A percentile compares a stretch with the other conserved stretches of the same genome.
phyloP scores from a whole-genome alignment of 2,113 vertebrate genomes.

The Chloropsis hardwickii region DNA sequence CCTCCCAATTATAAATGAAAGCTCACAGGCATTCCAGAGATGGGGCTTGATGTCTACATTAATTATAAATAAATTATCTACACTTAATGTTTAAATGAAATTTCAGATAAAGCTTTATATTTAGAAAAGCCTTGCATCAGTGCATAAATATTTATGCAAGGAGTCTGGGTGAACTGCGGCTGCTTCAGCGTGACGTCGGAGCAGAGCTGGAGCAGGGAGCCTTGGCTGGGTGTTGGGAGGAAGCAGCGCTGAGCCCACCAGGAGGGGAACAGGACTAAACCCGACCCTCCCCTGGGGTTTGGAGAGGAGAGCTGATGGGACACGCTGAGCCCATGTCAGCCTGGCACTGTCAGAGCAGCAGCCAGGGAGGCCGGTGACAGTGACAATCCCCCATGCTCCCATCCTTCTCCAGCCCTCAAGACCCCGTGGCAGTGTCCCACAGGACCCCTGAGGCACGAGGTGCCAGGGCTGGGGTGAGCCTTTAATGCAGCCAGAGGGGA shows the following conservation, averaged over 20 bases:
- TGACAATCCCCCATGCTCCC: background rate
- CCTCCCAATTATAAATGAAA: slow-evolving; percentile 51
- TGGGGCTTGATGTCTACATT: slow-evolving; percentile 62
- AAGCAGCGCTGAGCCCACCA: accelerated
- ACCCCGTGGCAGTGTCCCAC: background rate
- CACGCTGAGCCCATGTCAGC: background rate
- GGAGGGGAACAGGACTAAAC: background rate
- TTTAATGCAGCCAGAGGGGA: background rate
- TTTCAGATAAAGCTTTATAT: slow-evolving; percentile 62
- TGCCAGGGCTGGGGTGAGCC: background rate
- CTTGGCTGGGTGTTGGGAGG: accelerated
- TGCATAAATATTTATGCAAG: slow-evolving; percentile 46
- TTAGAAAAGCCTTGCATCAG: slow-evolving; percentile 30
- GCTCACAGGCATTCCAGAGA: slow-evolving; percentile 46
- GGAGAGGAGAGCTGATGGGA: background rate
- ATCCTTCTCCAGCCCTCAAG: background rate
- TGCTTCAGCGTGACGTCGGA: background rate
- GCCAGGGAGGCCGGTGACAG: background rate
- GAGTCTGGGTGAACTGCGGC: background rate
- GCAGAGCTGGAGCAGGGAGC: background rate
- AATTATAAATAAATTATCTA: slow-evolving; percentile 72
- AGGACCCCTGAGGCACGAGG: background rate
- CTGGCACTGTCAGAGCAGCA: background rate
- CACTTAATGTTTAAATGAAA: slow-evolving; percentile 61
- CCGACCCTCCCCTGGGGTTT: background rate